These are phyloP conservation scores for Timema cristinae DNA, from an alignment of 2,888 invertebrate genomes.

Conservation along the genomic window DNA sequence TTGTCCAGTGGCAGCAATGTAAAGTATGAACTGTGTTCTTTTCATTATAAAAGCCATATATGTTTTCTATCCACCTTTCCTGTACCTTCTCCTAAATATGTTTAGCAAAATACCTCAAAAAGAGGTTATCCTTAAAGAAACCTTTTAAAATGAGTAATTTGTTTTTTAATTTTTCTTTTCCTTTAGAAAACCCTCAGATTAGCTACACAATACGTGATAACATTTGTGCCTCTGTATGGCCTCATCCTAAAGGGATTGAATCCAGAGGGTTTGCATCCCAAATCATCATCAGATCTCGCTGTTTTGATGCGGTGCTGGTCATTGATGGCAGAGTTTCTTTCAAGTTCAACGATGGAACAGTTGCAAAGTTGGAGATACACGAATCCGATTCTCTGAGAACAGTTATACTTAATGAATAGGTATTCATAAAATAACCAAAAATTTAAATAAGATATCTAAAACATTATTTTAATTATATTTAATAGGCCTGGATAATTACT, in stretches of 20 bases:
- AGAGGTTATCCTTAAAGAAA: no score
- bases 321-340: conserved; percentile 94
- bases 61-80: no score
- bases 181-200: conserved; percentile 67
- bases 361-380: conserved; percentile 75
- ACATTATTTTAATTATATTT: no score
- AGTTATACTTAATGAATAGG: conserved; percentile 45
- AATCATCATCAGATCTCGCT: conserved; percentile 79
- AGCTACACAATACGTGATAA: conserved; percentile 93
- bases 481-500: no score
- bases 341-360: conserved; percentile 90
- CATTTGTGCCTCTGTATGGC: conserved; percentile 83
- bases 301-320: conserved; percentile 87
- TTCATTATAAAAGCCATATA: no score
- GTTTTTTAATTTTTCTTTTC: conserved; percentile 31
- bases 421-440: no score
- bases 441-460: no score
- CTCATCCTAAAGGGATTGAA: conserved; percentile 68
- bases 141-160: neutral
- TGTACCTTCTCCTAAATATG: no score
- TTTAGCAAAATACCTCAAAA: no score
- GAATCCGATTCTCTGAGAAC: conserved; percentile 87
- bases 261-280: conserved; percentile 72
- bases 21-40: no score
- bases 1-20: no score